phyloP scores from a whole-genome alignment of 92 coral and sea anemone genomes.

The Actinostola sp. region DNA sequence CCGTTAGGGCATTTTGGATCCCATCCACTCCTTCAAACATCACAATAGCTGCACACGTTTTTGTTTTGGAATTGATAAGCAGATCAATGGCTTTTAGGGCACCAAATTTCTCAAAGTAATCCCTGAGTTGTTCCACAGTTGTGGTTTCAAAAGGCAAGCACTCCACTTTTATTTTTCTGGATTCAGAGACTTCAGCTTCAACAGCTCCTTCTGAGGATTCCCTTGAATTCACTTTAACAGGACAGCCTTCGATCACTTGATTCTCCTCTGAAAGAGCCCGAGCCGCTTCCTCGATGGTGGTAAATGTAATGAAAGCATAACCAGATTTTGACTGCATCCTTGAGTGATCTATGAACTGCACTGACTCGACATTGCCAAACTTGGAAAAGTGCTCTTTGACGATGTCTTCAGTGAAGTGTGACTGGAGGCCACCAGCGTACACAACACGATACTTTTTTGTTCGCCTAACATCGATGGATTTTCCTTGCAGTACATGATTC shows the following conservation, averaged over 20 bases:
- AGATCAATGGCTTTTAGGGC: constrained; percentile 49
- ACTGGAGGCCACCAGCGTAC: constrained; percentile 52
- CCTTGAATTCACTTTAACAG: constrained; percentile 15
- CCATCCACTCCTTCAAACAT: constrained; percentile 37
- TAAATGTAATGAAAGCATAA: constrained; percentile 51
- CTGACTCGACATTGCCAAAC: constrained; percentile 55
- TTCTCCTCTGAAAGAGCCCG: constrained; percentile 40
- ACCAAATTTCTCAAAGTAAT: constrained; percentile 58
- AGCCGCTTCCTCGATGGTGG: constrained; percentile 45
- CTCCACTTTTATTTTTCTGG: constrained; percentile 52
- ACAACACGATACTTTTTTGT: constrained; percentile 43
- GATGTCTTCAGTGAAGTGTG: constrained; percentile 40
- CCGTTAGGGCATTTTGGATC: constrained; percentile 18
- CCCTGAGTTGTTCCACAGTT: constrained; percentile 48
- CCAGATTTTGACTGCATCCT: constrained; percentile 41
- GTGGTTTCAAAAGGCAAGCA: constrained; percentile 40
- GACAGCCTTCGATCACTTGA: constrained; percentile 42
- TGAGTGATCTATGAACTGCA: constrained; percentile 42
- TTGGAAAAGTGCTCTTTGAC: constrained; percentile 40
- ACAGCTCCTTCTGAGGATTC: neutral
- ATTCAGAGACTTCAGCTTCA: constrained; percentile 20
- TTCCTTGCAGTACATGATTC: constrained; percentile 46
- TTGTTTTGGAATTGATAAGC: constrained; percentile 34
- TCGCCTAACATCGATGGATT: constrained; percentile 37
- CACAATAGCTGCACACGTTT: constrained; percentile 48